Conservation (phyloP, 2,888 invertebrate species). For the Odontothrips loti region DNA sequence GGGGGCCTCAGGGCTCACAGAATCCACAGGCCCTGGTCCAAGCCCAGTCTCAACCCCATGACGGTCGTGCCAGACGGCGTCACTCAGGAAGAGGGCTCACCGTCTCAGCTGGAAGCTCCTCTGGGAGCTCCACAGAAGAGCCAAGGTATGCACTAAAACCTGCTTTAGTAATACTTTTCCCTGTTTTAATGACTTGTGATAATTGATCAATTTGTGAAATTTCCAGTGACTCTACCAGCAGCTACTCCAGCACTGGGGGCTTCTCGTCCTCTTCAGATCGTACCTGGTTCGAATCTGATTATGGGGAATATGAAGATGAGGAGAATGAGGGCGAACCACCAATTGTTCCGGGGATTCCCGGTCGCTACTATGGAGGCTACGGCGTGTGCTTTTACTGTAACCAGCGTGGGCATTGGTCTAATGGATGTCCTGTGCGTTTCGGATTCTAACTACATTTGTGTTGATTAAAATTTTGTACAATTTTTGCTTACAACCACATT, state of each 20-base stretch:
- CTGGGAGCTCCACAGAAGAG: background rate
- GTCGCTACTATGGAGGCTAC: slow-evolving; percentile 7
- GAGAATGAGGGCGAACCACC: background rate
- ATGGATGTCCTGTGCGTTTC: background rate
- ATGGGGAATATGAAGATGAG: background rate
- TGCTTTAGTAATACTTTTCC: background rate
- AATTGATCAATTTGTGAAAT: background rate
- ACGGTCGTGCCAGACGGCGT: background rate
- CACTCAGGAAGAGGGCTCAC: background rate
- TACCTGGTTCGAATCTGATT: slow-evolving; percentile 13
- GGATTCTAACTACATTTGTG: background rate
- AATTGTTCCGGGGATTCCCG: background rate
- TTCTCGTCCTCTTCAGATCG: background rate
- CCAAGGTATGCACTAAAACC: background rate
- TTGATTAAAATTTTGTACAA: background rate
- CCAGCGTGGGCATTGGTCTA: background rate
- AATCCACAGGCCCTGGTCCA: background rate
- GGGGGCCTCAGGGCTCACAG: background rate
- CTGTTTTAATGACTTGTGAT: background rate
- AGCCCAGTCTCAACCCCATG: background rate
- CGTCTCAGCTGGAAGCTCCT: background rate
- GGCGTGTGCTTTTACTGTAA: slow-evolving; percentile 10
- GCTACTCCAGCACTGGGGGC: background rate
- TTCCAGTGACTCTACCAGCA: slow-evolving; percentile 8
- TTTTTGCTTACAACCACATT: background rate